Conservation (phyloP, 2,797 vertebrate genomes). For the Acipenser transmontanus region DNA sequence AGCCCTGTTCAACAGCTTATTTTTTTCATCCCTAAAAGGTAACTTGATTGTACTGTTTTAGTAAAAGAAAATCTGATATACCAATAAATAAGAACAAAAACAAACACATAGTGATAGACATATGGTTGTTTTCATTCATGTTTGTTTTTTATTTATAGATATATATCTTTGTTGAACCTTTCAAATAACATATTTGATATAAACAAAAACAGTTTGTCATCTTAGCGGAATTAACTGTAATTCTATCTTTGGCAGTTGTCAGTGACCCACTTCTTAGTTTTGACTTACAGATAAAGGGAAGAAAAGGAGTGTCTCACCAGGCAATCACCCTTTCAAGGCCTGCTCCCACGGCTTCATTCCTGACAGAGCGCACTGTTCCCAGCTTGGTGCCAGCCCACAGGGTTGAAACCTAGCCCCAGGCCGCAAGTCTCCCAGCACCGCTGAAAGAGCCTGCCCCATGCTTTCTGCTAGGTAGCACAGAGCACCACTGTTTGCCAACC, state of each 20-base stretch:
- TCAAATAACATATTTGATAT: neutral
- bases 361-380: slow-evolving; percentile 32
- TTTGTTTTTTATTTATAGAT: neutral
- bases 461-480: slow-evolving; percentile 23
- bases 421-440: slow-evolving; percentile 13
- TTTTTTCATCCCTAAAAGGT: too few relatives aligned
- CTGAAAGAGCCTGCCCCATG: slow-evolving; percentile 5
- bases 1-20: too few relatives aligned
- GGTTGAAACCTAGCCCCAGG: slow-evolving; percentile 13
- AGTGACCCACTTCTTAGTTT: slow-evolving; percentile 32
- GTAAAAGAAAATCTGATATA: too few relatives aligned
- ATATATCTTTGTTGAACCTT: neutral
- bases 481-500: slow-evolving; percentile 28
- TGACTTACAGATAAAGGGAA: slow-evolving; percentile 29
- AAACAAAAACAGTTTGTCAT: slow-evolving; percentile 1
- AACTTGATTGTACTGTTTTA: too few relatives aligned
- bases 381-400: slow-evolving; percentile 28
- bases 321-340: slow-evolving; percentile 30
- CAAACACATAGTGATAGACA: neutral
- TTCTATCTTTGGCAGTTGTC: slow-evolving; percentile 21
- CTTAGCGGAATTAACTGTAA: slow-evolving; percentile 24
- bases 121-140: neutral
- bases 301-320: slow-evolving; percentile 22
- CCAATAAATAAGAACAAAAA: neutral
- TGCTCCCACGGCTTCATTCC: slow-evolving; percentile 37